Base-by-base conservation (phyloP, 2,888 invertebrate genomes). In the Drosophila conformis region DNA sequence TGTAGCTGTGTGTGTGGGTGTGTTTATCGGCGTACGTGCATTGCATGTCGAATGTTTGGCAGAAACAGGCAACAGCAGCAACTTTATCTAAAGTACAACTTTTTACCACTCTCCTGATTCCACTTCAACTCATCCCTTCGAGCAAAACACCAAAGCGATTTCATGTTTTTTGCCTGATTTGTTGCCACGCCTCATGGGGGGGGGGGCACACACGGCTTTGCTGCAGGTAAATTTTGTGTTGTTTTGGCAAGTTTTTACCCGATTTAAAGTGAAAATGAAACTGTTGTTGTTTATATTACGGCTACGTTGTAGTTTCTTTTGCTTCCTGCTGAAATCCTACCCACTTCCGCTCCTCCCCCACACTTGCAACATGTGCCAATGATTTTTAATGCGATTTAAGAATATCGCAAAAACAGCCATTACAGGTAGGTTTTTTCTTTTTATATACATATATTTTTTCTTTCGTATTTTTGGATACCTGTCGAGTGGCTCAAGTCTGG, bases 321-420 rank as follows among this genome's bases (percentile, higher is more conserved):
- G 33, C 53, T 18, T 18, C 27, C 8, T 11, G 27, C 33, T 33
- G 52, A 52, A 6, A 35, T 25, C 15, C 27, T 18, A 3, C 18
- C n/a, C 25, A n/a, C 11, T 8, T 13, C 4, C 2, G 1, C 3
- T 15, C 18, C 18, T 4, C n/a, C 1, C 10, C 0, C 1, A 18
- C 29, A 3, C 25, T 49, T 48, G 60, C 60, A 80, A 61, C 78
- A 73, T 69, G 83, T 81, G 74, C 73, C 83, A 86, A 86, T 87
- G 90, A 86, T 90, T 88, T 89, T 87, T 90, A 89, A 89, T 87
- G 88, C 90, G 82, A 88, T 88, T 87, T 86, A 85, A 75, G 75
- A 76, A 78, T 75, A 87, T 79, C 66, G 63, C 70, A 62, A 62
- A 62, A 69, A 60, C 61, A 52, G 40, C 61, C 61, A 65, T 48